phyloP scores from a whole-genome alignment of 2,888 invertebrate genomes.

The Diachrysia chrysitis region DNA sequence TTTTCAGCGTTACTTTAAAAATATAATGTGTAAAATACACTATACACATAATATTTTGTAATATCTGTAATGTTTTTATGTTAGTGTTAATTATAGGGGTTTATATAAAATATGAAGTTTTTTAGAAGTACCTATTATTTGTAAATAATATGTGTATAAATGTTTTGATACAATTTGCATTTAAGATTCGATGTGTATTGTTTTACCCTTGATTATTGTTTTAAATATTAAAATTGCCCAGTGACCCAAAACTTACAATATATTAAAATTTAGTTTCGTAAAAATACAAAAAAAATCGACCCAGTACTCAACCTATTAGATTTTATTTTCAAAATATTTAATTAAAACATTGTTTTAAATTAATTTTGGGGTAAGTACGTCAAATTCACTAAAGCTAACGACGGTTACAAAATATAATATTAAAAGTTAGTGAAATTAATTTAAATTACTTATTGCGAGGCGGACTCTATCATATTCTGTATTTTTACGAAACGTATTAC shows the following conservation, averaged over 20 bases:
- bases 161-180: too few relatives aligned
- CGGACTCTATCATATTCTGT: slow-evolving; percentile 22
- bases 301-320: background rate
- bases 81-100: too few relatives aligned
- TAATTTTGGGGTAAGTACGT: background rate
- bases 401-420: background rate
- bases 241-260: slow-evolving; percentile 49
- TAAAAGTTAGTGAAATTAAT: background rate
- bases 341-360: background rate
- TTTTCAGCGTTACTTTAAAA: background rate
- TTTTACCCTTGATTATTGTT: background rate
- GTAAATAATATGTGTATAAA: too few relatives aligned
- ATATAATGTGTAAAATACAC: too few relatives aligned
- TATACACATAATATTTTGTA: background rate
- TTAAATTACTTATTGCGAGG: background rate
- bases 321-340: background rate
- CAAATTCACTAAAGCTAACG: background rate
- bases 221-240: slow-evolving; percentile 12
- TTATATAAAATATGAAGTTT: too few relatives aligned
- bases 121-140: too few relatives aligned
- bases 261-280: slow-evolving; percentile 35
- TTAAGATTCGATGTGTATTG: slow-evolving; percentile 5
- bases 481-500: slow-evolving; percentile 45
- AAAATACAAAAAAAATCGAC: slow-evolving; percentile 42
- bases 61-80: background rate